These are phyloP conservation scores for Periphyllus acericola DNA, from an alignment of 2,888 invertebrate species.

Conservation along the genomic window DNA sequence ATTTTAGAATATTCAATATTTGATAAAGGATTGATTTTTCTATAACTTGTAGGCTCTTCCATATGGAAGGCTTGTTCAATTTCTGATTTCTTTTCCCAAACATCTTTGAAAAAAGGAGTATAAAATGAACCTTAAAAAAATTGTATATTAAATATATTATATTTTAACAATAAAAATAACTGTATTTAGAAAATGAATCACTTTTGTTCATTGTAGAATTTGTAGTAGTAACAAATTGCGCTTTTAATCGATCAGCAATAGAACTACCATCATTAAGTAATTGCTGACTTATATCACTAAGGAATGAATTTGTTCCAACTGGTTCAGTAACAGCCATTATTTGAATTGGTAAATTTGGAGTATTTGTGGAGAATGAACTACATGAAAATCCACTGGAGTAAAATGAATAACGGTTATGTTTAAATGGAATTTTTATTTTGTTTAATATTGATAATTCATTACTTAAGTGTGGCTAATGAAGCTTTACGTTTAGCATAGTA, in stretches of 20 bases:
- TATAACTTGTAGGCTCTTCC: slow-evolving; percentile 75
- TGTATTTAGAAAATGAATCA: slow-evolving; percentile 68
- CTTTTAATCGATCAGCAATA: slow-evolving; percentile 87
- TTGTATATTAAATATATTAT: slow-evolving; percentile 25
- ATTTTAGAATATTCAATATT: slow-evolving; percentile 39
- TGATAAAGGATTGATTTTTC: slow-evolving; percentile 26
- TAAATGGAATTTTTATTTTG: too few relatives aligned
- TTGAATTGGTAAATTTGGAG: slow-evolving; percentile 88
- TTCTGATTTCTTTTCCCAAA: slow-evolving; percentile 95
- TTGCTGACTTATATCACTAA: slow-evolving; percentile 88
- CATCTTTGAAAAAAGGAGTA: slow-evolving; percentile 94
- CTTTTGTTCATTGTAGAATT: slow-evolving; percentile 87
- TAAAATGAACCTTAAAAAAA: slow-evolving; percentile 84
- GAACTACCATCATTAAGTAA: slow-evolving; percentile 94
- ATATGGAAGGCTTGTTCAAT: slow-evolving; percentile 92
- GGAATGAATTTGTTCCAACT: slow-evolving; percentile 88
- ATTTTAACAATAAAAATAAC: not conserved
- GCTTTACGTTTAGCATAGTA: slow-evolving; percentile 96
- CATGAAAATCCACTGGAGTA: slow-evolving; percentile 47
- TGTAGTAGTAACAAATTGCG: slow-evolving; percentile 92
- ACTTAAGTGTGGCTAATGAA: slow-evolving; percentile 91
- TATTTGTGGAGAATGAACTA: slow-evolving; percentile 47
- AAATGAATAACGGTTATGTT: not conserved
- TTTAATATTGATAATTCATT: slow-evolving; percentile 66
- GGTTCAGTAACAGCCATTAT: slow-evolving; percentile 93